Percentiles rank a stretch among this genome's conserved stretches.
Evolutionary conservation across 2,797 vertebrate species (phyloP).

Genomic region (Pipistrellus pygmaeus): DNA sequence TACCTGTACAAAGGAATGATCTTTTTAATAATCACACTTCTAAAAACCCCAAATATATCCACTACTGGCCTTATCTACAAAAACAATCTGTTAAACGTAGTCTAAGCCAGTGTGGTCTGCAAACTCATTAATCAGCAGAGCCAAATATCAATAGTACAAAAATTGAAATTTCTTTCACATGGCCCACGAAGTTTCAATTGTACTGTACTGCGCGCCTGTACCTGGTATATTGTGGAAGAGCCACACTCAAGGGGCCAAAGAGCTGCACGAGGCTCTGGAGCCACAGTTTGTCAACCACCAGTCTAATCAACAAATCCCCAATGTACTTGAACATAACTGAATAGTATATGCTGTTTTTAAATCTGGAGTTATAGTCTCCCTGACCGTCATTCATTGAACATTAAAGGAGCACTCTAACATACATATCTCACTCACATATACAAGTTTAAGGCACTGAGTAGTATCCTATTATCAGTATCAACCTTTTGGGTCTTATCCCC

Average conservation of each 20-base stretch:
- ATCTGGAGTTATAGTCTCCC: background rate
- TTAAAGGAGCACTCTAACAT: background rate
- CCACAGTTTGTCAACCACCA: no score
- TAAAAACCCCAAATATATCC: conserved; percentile 43
- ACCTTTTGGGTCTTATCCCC: background rate
- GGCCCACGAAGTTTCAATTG: no score
- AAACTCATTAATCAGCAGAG: no score
- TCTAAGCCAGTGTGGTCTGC: background rate
- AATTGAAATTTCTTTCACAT: no score
- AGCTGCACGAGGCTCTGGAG: no score
- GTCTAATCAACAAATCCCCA: background rate
- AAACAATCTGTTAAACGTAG: background rate
- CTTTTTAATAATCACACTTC: conserved; percentile 30
- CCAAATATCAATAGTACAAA: no score
- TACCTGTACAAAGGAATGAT: conserved; percentile 12
- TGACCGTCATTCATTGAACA: background rate
- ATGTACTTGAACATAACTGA: background rate
- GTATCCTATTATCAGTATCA: background rate
- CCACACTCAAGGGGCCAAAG: no score
- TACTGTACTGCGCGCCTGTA: no score
- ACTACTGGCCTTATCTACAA: background rate
- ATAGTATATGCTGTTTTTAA: background rate
- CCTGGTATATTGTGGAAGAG: no score
- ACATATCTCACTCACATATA: background rate
- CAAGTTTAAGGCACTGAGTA: background rate